phyloP scores from a whole-genome alignment of 2,797 vertebrate genomes.

The Oryzias sinensis region DNA sequence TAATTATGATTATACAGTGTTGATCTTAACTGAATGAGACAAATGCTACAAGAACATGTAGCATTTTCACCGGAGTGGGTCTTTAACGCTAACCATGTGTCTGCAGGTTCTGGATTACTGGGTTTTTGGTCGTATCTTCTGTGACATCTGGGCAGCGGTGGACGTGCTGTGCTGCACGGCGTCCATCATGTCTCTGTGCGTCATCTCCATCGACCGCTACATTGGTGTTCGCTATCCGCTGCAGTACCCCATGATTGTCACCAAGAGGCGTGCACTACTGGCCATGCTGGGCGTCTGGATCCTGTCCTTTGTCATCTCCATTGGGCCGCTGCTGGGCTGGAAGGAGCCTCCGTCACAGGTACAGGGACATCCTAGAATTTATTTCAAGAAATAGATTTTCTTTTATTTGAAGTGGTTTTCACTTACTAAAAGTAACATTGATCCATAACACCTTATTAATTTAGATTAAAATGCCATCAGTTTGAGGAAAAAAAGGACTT shows the following conservation, averaged over 20 bases:
- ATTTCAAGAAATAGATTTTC: too few relatives aligned
- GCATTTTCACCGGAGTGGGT: too few relatives aligned
- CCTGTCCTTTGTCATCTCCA: slow-evolving; percentile 89
- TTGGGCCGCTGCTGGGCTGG: slow-evolving; percentile 93
- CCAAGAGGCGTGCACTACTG: slow-evolving; percentile 84
- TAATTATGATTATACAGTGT: too few relatives aligned
- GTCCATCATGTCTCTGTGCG: slow-evolving; percentile 93
- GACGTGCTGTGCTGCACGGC: slow-evolving; percentile 95
- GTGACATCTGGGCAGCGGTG: slow-evolving; percentile 94
- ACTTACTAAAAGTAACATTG: too few relatives aligned
- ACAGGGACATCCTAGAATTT: neutral
- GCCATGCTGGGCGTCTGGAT: slow-evolving; percentile 89
- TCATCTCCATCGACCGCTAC: slow-evolving; percentile 94
- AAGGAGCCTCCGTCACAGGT: slow-evolving; percentile 86
- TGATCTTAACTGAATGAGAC: too few relatives aligned
- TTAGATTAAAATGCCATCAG: too few relatives aligned
- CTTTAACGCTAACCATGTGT: neutral
- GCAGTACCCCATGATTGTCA: slow-evolving; percentile 89
- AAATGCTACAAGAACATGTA: too few relatives aligned
- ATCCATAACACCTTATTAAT: too few relatives aligned
- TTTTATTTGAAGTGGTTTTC: too few relatives aligned
- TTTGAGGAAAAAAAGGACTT: too few relatives aligned
- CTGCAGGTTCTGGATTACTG: slow-evolving; percentile 87
- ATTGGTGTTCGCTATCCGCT: slow-evolving; percentile 91
- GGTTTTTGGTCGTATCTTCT: slow-evolving; percentile 93